Evolutionary conservation across 37 sponge, comb jelly and placozoan genomes (phyloP), one percentile per base, ranked within the genome.

Genomic region (Beroe ovata): DNA sequence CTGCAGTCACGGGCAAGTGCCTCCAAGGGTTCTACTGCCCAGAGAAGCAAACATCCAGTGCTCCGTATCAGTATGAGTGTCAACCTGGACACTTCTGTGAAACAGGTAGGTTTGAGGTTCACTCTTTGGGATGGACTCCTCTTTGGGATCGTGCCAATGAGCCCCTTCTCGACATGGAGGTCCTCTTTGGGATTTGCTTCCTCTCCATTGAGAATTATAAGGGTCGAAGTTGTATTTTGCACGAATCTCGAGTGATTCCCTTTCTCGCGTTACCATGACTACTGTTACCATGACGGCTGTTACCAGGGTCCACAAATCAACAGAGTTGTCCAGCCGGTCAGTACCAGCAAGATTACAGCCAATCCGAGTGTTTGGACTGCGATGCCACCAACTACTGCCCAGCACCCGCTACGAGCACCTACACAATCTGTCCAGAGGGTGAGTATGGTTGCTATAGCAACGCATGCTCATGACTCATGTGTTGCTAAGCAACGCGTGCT

Each of bases 61-160:
- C 89, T 29, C 89, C 89, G 19, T 89, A 60, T n/a, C 47, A 89
- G 39, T 89, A 89, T 33, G 64, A 89, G 42, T 89, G 89, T 39
- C 60, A 89, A 60, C 89, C 89, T 63, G 89, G 89, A 60, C 64
- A 62, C 62, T 89, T 26, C 40, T 89, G 89, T 60, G 25, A 18
- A 19, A 22, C 60, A 63, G 89, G 89, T 77, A 22, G 8, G 63
- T 62, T 62, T 20, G 28, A 62, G n/a, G 59, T 58, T 58, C n/a
- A n/a, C n/a, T n/a, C n/a, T n/a, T n/a, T n/a, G n/a, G n/a, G n/a
- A n/a, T n/a, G n/a, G n/a, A n/a, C n/a, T n/a, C n/a, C n/a, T n/a
- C n/a, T n/a, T n/a, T n/a, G n/a, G n/a, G n/a, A n/a, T n/a, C n/a
- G n/a, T n/a, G n/a, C n/a, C n/a, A n/a, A n/a, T n/a, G n/a, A n/a